These are phyloP conservation scores for Todiramphus chloris DNA, from an alignment of 2,113 vertebrate species.

Conservation along the genomic window DNA sequence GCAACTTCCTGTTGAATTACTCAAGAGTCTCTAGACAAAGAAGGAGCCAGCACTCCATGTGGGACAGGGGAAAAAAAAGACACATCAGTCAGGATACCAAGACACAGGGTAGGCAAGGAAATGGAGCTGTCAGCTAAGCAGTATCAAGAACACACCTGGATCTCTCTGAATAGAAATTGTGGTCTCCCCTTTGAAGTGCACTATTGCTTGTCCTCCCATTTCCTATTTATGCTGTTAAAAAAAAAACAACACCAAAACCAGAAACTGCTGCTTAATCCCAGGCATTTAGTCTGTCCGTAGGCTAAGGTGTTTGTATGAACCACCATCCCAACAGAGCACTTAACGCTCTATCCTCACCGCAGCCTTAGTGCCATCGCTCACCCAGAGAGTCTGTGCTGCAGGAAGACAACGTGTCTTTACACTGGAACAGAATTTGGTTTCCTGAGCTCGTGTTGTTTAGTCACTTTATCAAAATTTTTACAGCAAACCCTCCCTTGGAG, in stretches of 20 bases:
- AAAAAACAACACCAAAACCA: background rate
- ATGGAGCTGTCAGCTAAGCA: background rate
- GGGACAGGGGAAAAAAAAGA: background rate
- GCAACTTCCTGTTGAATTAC: constrained; percentile 35
- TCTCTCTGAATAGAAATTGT: background rate
- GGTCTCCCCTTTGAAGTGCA: background rate
- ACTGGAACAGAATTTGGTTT: background rate
- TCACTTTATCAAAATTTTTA: background rate
- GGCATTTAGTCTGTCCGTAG: background rate
- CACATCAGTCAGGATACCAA: background rate
- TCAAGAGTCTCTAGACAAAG: background rate
- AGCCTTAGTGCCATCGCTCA: background rate
- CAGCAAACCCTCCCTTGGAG: background rate
- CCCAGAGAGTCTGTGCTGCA: background rate
- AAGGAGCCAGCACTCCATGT: background rate
- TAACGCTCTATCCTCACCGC: background rate
- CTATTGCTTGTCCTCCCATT: background rate
- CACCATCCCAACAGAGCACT: background rate
- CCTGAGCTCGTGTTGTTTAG: background rate
- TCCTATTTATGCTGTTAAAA: background rate
- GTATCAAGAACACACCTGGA: background rate
- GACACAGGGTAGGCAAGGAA: background rate
- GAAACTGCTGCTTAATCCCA: background rate
- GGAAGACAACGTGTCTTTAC: background rate
- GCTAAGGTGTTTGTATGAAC: background rate